Evolutionary conservation across 1,140 invertebrate genomes (phyloP).

Genomic region (Aethina tumida): DNA sequence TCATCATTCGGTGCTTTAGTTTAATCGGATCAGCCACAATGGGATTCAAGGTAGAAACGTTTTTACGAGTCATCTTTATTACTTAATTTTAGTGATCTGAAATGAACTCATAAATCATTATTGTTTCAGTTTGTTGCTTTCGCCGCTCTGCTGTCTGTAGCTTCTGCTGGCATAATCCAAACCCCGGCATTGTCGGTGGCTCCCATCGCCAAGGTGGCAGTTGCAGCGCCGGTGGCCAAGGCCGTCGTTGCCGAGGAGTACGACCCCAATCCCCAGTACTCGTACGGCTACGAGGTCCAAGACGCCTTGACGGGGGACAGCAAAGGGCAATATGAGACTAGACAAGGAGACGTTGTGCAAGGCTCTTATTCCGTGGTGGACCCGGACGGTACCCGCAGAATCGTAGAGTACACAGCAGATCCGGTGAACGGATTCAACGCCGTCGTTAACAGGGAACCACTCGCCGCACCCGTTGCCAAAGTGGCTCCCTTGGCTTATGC

Average conservation of each 20-base stretch:
- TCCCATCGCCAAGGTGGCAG: constrained; percentile 31
- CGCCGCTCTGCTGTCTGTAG: constrained; percentile 5
- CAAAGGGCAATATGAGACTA: constrained; percentile 45
- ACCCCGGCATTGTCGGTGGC: constrained; percentile 17
- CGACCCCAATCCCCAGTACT: constrained; percentile 43
- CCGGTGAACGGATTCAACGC: constrained; percentile 42
- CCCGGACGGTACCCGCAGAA: constrained; percentile 50
- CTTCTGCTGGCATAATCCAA: neutral
- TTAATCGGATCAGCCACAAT: constrained; percentile 15
- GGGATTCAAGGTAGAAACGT: constrained; percentile 20
- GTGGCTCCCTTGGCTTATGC: constrained; percentile 36
- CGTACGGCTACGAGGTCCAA: constrained; percentile 45
- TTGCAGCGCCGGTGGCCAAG: constrained; percentile 27
- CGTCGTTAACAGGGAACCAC: constrained; percentile 32
- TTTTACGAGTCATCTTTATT: neutral
- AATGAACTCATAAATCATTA: constrained; percentile 3
- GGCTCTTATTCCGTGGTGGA: constrained; percentile 54
- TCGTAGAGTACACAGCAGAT: constrained; percentile 55
- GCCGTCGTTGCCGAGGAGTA: constrained; percentile 38
- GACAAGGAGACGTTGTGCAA: constrained; percentile 51
- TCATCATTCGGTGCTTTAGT: too few relatives aligned
- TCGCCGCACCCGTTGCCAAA: constrained; percentile 29
- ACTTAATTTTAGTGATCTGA: too few relatives aligned
- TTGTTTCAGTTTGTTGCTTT: constrained; percentile 6
- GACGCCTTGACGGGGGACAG: constrained; percentile 47